Evolutionary conservation across 2,888 invertebrate genomes (phyloP), one percentile per base, ranked within the genome.

Genomic region (Amphipoea oculea): DNA sequence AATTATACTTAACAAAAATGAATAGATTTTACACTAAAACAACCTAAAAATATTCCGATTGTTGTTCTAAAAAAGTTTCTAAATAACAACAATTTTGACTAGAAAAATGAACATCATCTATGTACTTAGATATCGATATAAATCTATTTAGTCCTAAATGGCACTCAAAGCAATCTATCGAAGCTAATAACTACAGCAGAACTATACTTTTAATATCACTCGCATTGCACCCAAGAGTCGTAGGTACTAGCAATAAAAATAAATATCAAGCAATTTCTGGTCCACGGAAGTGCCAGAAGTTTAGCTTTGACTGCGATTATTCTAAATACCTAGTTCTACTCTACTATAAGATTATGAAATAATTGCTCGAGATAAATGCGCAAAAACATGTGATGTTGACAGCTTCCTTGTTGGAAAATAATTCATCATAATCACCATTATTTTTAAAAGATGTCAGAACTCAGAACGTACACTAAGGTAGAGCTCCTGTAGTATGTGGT

Each of bases 301-400:
- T 11, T 17, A 48, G 2, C 54, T 42, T 29, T 29, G 0, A 51
- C 54, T 69, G 63, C n/a, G 63, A 40, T 82, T 68, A 69, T 29
- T 69, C 20, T 70, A 66, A 83, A 62, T 62, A 66, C 57, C 78
- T 54, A 78, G 45, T 83, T 57, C 68, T 69, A 40, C 42, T 57
- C 68, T 69, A 40, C 42, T 60, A 17, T 23, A 40, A 2, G 29
- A 57, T 82, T 82, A 65, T 29, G 40, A 79, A 82, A 65, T 48
- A 81, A 73, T 65, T 74, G 65, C 29, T 73, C 9, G 12, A 29
- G 40, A 40, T 23, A 48, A 81, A 40, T 73, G 74, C 23, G n/a
- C 45, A 9, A 65, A 23, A 65, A 82, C 74, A 82, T 65, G 65
- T 40, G 65, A 82, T 57, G 48, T 36, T 72, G 63, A 51, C 81